Conservation (phyloP, 2,888 invertebrate genomes). For the Drosophila mimica region DNA sequence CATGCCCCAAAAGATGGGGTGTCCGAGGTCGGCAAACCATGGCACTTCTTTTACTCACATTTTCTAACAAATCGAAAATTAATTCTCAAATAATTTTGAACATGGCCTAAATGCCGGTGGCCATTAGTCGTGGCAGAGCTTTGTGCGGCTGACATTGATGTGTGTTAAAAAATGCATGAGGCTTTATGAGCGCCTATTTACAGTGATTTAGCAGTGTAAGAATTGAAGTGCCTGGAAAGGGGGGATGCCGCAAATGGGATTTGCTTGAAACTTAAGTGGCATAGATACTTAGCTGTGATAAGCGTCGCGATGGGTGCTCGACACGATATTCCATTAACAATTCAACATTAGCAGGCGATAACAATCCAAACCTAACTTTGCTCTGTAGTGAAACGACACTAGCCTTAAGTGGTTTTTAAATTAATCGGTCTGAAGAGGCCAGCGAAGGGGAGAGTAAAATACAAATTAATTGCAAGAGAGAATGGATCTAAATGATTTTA, state of each 20-base stretch:
- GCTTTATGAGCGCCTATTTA: slow-evolving; percentile 52
- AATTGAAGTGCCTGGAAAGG: slow-evolving; percentile 4
- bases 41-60: slow-evolving; percentile 22
- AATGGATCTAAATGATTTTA: background rate
- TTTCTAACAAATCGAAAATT: slow-evolving; percentile 78
- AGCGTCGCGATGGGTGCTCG: background rate
- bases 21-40: slow-evolving; percentile 6
- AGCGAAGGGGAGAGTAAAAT: background rate
- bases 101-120: slow-evolving; percentile 57
- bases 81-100: slow-evolving; percentile 79
- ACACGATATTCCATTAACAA: slow-evolving; percentile 15
- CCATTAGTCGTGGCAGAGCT: slow-evolving; percentile 39
- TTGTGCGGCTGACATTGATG: slow-evolving; percentile 25
- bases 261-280: slow-evolving; percentile 19
- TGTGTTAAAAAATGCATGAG: slow-evolving; percentile 74
- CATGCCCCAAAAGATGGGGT: slow-evolving; percentile 34
- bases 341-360: slow-evolving; percentile 2
- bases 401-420: background rate
- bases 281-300: slow-evolving; percentile 13
- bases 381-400: background rate
- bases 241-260: slow-evolving; percentile 7
- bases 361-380: background rate
- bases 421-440: background rate
- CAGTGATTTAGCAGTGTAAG: slow-evolving; percentile 7
- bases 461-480: background rate